These are phyloP conservation scores for Seriola quinqueradiata DNA, from an alignment of 2,113 vertebrate genomes.

Conservation along the genomic window DNA sequence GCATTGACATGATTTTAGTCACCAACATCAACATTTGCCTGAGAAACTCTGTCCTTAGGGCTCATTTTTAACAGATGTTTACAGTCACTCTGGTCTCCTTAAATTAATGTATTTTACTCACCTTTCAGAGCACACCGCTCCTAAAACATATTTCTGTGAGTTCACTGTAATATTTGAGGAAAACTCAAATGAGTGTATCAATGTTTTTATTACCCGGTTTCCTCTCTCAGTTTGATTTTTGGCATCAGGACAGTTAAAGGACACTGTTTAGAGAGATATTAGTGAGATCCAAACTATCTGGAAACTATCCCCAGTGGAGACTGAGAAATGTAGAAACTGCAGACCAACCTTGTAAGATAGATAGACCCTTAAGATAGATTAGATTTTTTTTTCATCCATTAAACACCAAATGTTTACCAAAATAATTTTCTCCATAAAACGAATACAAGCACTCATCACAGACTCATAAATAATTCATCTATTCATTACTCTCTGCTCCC, in stretches of 20 bases:
- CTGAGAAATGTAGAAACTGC: neutral
- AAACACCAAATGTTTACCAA: neutral
- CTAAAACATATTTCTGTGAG: neutral
- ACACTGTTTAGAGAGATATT: neutral
- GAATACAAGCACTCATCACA: neutral
- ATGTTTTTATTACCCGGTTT: slow-evolving; percentile 11
- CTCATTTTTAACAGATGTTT: neutral
- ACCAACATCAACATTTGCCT: neutral
- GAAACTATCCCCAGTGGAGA: neutral
- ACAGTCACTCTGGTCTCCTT: neutral
- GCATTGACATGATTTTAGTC: neutral
- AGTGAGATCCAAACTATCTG: neutral
- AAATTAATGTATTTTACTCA: neutral
- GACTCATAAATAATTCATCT: neutral
- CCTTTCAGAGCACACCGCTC: neutral
- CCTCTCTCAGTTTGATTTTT: neutral
- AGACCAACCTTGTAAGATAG: neutral
- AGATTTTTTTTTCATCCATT: neutral
- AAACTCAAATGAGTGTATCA: neutral
- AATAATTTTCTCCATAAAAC: neutral
- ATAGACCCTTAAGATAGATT: neutral
- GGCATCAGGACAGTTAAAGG: neutral
- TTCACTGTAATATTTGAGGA: neutral
- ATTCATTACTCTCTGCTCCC: neutral
- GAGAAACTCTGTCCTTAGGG: neutral